Percentiles rank a stretch among this genome's conserved stretches.
These are phyloP conservation scores for Toxonevra muliebris DNA, from an alignment of 2,888 invertebrate genomes.

Conservation along the genomic window DNA sequence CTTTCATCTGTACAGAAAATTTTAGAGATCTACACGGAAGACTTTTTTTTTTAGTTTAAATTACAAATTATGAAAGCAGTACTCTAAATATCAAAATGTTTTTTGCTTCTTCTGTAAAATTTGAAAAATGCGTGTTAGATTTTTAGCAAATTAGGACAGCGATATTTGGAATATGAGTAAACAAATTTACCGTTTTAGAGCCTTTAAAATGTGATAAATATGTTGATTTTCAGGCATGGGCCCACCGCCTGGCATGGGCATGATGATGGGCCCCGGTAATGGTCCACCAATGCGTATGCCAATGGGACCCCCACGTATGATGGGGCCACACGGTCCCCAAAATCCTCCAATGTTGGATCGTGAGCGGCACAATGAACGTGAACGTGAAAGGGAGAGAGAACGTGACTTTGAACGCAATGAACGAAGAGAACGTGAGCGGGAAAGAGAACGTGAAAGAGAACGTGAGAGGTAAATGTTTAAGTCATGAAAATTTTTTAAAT, in stretches of 20 bases:
- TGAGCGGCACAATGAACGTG: constrained; percentile 54
- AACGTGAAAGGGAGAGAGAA: constrained; percentile 55
- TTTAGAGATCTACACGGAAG: no score
- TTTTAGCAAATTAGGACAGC: no score
- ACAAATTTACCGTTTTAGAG: no score
- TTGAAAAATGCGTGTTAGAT: no score
- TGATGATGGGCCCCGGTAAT: constrained; percentile 48
- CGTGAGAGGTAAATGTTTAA: constrained; percentile 58
- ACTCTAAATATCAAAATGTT: no score
- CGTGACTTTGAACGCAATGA: constrained; percentile 56
- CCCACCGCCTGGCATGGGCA: constrained; percentile 55
- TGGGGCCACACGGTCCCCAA: constrained; percentile 39
- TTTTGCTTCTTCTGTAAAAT: no score
- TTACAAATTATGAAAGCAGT: no score
- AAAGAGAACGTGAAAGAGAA: constrained; percentile 52
- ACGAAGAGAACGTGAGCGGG: constrained; percentile 52
- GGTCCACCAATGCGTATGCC: constrained; percentile 51
- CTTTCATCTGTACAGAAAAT: no score
- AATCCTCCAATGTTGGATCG: constrained; percentile 37
- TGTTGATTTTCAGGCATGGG: constrained; percentile 48
- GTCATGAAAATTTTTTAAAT: constrained; percentile 2
- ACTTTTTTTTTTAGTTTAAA: no score
- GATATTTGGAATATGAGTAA: no score
- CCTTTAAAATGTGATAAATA: no score
- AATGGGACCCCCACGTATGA: constrained; percentile 54